A percentile compares a stretch with the other conserved stretches of the same genome.
Conservation (phyloP, 1,140 invertebrate genomes). For the Drosophila ohnishii region DNA sequence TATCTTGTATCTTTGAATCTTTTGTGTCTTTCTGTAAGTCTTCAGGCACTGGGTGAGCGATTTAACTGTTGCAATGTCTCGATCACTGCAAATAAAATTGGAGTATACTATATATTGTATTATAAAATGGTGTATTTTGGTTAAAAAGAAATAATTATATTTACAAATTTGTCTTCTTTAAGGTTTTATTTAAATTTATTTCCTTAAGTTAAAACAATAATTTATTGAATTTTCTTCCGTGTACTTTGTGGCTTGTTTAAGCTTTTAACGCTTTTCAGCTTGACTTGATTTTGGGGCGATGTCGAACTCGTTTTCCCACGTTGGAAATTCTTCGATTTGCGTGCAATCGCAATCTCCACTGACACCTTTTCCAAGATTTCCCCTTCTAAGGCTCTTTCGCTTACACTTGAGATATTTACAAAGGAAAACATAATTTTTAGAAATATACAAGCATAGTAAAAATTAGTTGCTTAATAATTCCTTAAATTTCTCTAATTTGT, state of each 20-base stretch:
- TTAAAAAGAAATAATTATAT: too few species aligned
- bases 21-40: conserved; percentile 50
- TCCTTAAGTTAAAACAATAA: rapidly evolving
- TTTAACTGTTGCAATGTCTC: conserved; percentile 41
- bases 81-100: background rate
- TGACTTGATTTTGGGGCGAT: conserved; percentile 70
- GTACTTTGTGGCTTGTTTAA: conserved; percentile 63
- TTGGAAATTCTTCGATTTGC: conserved; percentile 80
- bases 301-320: conserved; percentile 76
- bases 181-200: background rate
- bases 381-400: conserved; percentile 1
- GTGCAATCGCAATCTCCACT: conserved; percentile 76
- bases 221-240: background rate
- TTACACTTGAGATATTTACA: conserved; percentile 29
- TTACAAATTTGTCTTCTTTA: too few species aligned
- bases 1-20: conserved; percentile 44
- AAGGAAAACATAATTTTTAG: conserved; percentile 14
- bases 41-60: conserved; percentile 63
- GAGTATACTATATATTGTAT: too few species aligned
- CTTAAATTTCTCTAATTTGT: conserved; percentile 9
- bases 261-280: conserved; percentile 73
- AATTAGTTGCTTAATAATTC: background rate
- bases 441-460: conserved; percentile 20
- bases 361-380: conserved; percentile 65
- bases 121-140: too few species aligned